Evolutionary conservation across 2,888 invertebrate species (phyloP).

Genomic region (Zhuqinia jingwanae): DNA sequence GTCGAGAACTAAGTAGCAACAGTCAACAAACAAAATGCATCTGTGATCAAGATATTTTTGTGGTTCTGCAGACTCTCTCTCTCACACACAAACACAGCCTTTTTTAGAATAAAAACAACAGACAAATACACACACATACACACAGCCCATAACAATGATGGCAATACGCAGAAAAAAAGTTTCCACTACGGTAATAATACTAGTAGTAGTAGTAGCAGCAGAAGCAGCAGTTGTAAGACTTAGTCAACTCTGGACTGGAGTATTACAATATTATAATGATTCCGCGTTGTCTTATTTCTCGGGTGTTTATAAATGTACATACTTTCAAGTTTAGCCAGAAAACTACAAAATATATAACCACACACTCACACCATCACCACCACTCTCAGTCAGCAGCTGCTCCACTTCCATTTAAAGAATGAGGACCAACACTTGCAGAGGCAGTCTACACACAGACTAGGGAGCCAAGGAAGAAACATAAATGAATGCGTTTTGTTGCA

Average conservation of each 20-base stretch:
- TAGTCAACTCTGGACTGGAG: too few relatives aligned
- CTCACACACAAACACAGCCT: neutral
- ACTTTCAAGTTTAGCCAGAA: neutral
- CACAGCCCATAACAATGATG: neutral
- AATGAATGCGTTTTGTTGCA: conserved; percentile 49
- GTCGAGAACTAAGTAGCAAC: too few relatives aligned
- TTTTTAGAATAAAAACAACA: too few relatives aligned
- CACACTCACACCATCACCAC: too few relatives aligned
- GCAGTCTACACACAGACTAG: too few relatives aligned
- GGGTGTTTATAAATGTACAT: neutral
- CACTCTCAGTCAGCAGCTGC: conserved; percentile 59
- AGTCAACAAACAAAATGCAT: conserved; percentile 36
- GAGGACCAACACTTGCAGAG: conserved; percentile 45
- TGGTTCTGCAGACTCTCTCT: conserved; percentile 19
- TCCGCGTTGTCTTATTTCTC: neutral
- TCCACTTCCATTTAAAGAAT: conserved; percentile 46
- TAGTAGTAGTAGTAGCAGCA: neutral
- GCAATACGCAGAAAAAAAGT: neutral
- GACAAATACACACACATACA: neutral
- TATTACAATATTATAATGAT: too few relatives aligned
- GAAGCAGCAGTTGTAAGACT: neutral
- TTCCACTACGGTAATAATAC: neutral
- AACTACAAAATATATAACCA: too few relatives aligned
- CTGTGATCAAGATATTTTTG: conserved; percentile 12
- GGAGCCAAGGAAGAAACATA: too few relatives aligned